Percentiles rank a stretch among this genome's conserved stretches.
Conservation (phyloP, 2,888 invertebrate genomes). For the Chrysomela aeneicollis region DNA sequence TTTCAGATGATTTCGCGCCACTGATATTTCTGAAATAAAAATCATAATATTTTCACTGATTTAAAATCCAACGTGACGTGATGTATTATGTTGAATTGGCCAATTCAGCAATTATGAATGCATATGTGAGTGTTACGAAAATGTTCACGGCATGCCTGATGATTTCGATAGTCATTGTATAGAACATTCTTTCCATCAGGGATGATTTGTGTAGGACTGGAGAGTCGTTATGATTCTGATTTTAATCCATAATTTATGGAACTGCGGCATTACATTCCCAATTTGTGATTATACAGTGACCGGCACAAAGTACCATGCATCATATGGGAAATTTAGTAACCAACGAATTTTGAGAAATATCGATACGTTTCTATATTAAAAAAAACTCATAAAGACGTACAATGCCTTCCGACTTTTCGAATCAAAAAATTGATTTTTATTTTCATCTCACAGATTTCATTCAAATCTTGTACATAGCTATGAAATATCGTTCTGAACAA, state of each 20-base stretch:
- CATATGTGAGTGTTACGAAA: constrained; percentile 19
- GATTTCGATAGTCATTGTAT: constrained; percentile 13
- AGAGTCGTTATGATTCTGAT: constrained; percentile 19
- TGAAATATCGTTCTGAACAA: too few relatives aligned
- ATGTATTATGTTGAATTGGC: constrained; percentile 24
- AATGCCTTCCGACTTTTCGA: too few relatives aligned
- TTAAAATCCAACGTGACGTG: not conserved
- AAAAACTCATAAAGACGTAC: too few relatives aligned
- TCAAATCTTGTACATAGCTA: too few relatives aligned
- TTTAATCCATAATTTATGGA: constrained; percentile 15
- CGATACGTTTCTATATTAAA: too few relatives aligned
- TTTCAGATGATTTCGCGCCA: not conserved
- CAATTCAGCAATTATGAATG: constrained; percentile 24
- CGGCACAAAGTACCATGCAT: too few relatives aligned
- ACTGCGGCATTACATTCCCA: too few relatives aligned
- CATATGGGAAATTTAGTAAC: too few relatives aligned
- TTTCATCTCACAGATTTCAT: too few relatives aligned
- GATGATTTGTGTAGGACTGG: constrained; percentile 22
- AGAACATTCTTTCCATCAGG: constrained; percentile 8
- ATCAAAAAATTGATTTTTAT: too few relatives aligned
- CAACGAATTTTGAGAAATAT: too few relatives aligned
- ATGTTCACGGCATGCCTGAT: constrained; percentile 19
- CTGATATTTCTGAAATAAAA: not conserved
- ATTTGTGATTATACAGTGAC: too few relatives aligned
- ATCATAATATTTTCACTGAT: not conserved